Evolutionary conservation across 2,113 vertebrate genomes (phyloP).

Genomic region (Epinephelus moara): DNA sequence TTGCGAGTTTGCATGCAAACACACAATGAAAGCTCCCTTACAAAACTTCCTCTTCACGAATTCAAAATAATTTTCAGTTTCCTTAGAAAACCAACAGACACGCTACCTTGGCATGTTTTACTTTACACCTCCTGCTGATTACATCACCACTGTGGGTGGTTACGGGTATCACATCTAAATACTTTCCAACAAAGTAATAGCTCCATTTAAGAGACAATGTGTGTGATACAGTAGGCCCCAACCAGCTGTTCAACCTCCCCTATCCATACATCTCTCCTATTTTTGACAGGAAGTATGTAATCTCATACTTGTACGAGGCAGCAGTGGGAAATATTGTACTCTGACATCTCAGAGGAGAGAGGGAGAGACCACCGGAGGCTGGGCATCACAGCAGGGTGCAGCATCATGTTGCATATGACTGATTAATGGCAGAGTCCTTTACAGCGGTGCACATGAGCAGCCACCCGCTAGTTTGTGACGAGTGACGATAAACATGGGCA

Average conservation of each 20-base stretch:
- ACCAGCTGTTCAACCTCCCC: slow-evolving; percentile 42
- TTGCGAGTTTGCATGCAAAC: not conserved
- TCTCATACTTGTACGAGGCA: slow-evolving; percentile 23
- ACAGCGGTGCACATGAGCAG: not conserved
- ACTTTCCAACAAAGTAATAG: slow-evolving; percentile 41
- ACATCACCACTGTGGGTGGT: slow-evolving; percentile 42
- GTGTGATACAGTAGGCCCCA: slow-evolving; percentile 3
- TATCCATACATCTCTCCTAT: slow-evolving; percentile 44
- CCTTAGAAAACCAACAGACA: slow-evolving; percentile 1
- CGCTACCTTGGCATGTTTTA: slow-evolving; percentile 26
- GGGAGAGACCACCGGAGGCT: slow-evolving; percentile 13
- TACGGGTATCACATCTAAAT: slow-evolving; percentile 25
- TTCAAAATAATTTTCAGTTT: not conserved
- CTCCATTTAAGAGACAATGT: slow-evolving; percentile 19
- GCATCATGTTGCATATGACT: not conserved
- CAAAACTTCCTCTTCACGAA: not conserved
- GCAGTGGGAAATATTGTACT: slow-evolving; percentile 36
- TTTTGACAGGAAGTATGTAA: slow-evolving; percentile 58
- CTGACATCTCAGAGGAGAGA: slow-evolving; percentile 21
- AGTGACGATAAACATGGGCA: slow-evolving; percentile 41
- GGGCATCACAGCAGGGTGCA: not conserved
- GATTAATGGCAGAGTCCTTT: not conserved
- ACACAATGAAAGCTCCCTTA: not conserved
- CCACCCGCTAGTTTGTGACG: slow-evolving; percentile 24
- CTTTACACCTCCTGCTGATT: slow-evolving; percentile 51